Base-by-base conservation (phyloP, 2,797 vertebrate genomes). In the Taeniopygia guttata region DNA sequence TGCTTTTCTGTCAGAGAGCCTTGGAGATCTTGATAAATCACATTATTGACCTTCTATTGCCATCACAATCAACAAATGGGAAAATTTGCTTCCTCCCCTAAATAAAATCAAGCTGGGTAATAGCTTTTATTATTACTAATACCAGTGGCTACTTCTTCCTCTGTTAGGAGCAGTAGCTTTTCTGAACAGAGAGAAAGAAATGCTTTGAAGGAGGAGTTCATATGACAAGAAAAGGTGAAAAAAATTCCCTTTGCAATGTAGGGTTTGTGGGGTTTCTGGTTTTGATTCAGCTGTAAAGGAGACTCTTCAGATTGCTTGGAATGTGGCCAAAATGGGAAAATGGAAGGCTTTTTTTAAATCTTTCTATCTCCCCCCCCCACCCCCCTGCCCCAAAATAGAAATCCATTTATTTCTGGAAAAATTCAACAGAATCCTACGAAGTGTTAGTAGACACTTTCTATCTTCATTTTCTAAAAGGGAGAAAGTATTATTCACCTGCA, bases 271-370 rank as follows among this genome's bases (percentile, higher is more conserved):
- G 2, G 5, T 2, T 73, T 82, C 34, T 77, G 18, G 0, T 89
- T 95, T 84, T 89, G 42, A 83, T 60, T 25, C 26, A 32, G 22
- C 64, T 85, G 29, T 75, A 66, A 72, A 93, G 17, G n/a, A 80
- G 21, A 40, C 10, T 89, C 26, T 75, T 84, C 40, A 77, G 49
- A 84, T 73, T 1, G 1, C n/a, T 84, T 85, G 90, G 45, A 89
- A 54, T 0, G 0, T 40, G 42, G 22, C 34, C 75, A 84, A 76
- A 84, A 84, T 42, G 13, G 55, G 13, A 84, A 86, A 51, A 74
- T 8, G 0, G 11, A 80, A 74, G 48, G 7, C 0, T 30, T 45
- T 46, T 64, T 4, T 1, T 7, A 16, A 16, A 42, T 34, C 2
- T 48, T 10, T 29, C 9, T 52, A 1, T 11, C 5, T 18, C 7